phyloP scores from a whole-genome alignment of 2,888 invertebrate species.

The Patella ulyssiponensis region DNA sequence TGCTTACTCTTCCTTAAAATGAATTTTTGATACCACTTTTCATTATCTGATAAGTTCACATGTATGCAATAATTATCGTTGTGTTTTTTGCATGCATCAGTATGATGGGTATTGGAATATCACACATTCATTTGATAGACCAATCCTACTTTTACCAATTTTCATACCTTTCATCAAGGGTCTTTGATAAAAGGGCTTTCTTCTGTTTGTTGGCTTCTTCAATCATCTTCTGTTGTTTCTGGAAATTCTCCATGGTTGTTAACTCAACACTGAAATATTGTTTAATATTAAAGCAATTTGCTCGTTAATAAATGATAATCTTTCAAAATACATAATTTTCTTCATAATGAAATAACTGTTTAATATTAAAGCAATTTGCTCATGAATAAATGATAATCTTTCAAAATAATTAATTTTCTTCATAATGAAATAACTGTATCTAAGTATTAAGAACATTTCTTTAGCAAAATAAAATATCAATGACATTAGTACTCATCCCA shows the following conservation, averaged over 20 bases:
- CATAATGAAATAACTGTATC: neutral
- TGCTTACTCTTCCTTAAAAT: too few relatives aligned
- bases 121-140: too few relatives aligned
- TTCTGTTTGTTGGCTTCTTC: slow-evolving; percentile 86
- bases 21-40: too few relatives aligned
- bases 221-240: slow-evolving; percentile 81
- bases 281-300: neutral
- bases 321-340: neutral
- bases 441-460: too few relatives aligned
- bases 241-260: slow-evolving; percentile 77
- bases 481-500: too few relatives aligned
- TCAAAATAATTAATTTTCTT: neutral
- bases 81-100: too few relatives aligned
- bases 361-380: neutral
- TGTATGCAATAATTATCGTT: too few relatives aligned
- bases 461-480: too few relatives aligned
- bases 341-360: neutral
- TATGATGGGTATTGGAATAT: too few relatives aligned
- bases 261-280: slow-evolving; percentile 53
- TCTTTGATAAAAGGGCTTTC: slow-evolving; percentile 81
- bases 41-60: too few relatives aligned
- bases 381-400: neutral
- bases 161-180: slow-evolving; percentile 81
- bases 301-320: neutral
- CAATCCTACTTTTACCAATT: too few relatives aligned